A percentile compares a stretch with the other conserved stretches of the same genome.
phyloP scores from a whole-genome alignment of 1,140 invertebrate genomes.

The Tetramorium alpestre region DNA sequence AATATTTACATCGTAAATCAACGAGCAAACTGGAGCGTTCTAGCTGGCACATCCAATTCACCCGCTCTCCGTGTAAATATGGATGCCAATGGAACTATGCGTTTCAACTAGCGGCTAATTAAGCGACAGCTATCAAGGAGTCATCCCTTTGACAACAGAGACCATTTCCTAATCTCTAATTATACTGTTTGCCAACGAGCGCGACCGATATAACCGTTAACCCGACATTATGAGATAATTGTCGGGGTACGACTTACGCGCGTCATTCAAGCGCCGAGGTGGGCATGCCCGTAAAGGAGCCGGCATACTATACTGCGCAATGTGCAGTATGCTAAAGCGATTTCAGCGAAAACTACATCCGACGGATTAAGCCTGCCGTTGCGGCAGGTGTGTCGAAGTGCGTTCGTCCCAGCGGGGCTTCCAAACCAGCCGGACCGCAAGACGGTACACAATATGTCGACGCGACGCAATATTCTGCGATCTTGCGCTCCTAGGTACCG shows the following conservation, averaged over 20 bases:
- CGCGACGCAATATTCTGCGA: slow-evolving; percentile 50
- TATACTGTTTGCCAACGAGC: slow-evolving; percentile 12
- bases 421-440: slow-evolving; percentile 62
- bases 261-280: neutral
- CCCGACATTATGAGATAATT: neutral
- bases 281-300: neutral
- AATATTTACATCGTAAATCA: slow-evolving; percentile 60
- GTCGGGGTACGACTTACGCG: neutral
- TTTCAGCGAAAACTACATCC: slow-evolving; percentile 59
- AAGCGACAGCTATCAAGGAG: slow-evolving; percentile 37
- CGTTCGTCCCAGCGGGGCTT: slow-evolving; percentile 55
- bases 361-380: slow-evolving; percentile 34
- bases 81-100: neutral
- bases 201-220: slow-evolving; percentile 22
- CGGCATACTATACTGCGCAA: neutral
- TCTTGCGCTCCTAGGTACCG: slow-evolving; percentile 31
- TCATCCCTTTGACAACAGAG: slow-evolving; percentile 28
- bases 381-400: slow-evolving; percentile 73
- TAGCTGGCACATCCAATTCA: slow-evolving; percentile 4
- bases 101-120: slow-evolving; percentile 39
- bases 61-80: slow-evolving; percentile 5
- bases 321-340: slow-evolving; percentile 41
- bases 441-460: slow-evolving; percentile 42
- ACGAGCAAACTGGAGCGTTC: slow-evolving; percentile 29
- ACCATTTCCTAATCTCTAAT: slow-evolving; percentile 38